A percentile compares a stretch with the other conserved stretches of the same genome.
phyloP scores from a whole-genome alignment of 2,797 vertebrate genomes.

The Tiaroga cobitis region DNA sequence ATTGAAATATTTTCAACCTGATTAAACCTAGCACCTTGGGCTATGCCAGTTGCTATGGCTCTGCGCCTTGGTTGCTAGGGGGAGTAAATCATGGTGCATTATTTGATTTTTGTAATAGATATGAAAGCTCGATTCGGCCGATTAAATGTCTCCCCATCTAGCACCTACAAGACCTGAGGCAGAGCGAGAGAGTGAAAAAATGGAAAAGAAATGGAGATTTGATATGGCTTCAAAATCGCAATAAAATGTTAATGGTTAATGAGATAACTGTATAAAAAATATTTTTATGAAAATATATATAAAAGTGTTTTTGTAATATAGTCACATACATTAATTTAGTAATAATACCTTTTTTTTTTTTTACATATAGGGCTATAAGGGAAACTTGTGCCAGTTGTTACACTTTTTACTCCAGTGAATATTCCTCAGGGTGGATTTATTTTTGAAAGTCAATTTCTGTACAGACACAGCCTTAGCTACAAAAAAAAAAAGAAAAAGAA shows the following conservation, averaged over 20 bases:
- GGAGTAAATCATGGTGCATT: conserved; percentile 99
- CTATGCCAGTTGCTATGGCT: conserved; percentile 99
- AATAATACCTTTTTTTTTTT: conserved; percentile 1
- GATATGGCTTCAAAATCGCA: conserved; percentile 35
- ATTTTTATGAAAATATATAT: conserved; percentile 10
- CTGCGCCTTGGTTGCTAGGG: conserved; percentile 99
- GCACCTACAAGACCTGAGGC: conserved; percentile 80
- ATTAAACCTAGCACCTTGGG: conserved; percentile 97
- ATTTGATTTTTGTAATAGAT: conserved; percentile 99
- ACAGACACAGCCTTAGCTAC: neutral
- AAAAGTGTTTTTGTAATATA: neutral
- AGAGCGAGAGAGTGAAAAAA: conserved; percentile 15
- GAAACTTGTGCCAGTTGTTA: neutral
- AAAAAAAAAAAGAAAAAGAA: neutral
- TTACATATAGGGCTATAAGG: neutral
- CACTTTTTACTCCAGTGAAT: conserved; percentile 3
- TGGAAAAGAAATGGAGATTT: conserved; percentile 45
- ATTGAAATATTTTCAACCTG: conserved; percentile 99
- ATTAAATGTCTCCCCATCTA: conserved; percentile 99
- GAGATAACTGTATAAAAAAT: conserved; percentile 3
- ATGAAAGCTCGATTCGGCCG: conserved; percentile 99
- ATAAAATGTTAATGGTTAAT: conserved; percentile 49
- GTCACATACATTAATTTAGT: neutral
- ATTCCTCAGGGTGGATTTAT: neutral
- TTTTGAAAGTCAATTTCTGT: neutral